A percentile compares a stretch with the other conserved stretches of the same genome.
These are phyloP conservation scores for Cantharis nigra DNA, from an alignment of 2,888 invertebrate genomes.

Conservation along the genomic window DNA sequence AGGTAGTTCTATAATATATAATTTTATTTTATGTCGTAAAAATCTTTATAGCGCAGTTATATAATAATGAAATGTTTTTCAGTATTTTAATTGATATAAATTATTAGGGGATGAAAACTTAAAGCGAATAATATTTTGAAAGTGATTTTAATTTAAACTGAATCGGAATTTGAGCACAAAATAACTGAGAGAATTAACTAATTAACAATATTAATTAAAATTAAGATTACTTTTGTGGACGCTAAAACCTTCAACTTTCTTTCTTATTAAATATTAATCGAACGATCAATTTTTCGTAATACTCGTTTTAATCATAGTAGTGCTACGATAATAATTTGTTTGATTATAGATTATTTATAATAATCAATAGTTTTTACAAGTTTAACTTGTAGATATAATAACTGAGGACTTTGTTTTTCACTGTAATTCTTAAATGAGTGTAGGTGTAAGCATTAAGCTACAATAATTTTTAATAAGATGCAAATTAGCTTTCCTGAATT, in stretches of 20 bases:
- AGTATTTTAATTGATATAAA: neutral
- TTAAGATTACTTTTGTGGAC: neutral
- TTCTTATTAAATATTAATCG: neutral
- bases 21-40: neutral
- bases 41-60: neutral
- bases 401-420: neutral
- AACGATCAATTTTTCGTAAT: neutral
- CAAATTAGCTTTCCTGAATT: too few relatives aligned
- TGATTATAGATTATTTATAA: neutral
- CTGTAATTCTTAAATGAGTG: neutral
- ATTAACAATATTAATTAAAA: neutral
- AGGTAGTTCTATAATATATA: neutral
- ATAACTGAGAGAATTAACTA: neutral
- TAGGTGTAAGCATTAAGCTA: neutral
- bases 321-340: neutral
- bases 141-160: neutral
- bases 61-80: neutral
- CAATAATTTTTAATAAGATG: too few relatives aligned
- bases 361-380: neutral
- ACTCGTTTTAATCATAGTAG: neutral
- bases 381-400: neutral
- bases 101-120: neutral
- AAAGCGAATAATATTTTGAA: neutral
- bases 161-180: neutral
- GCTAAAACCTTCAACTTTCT: neutral